Conservation (phyloP, 1,140 invertebrate species). For the Lineus longissimus region DNA sequence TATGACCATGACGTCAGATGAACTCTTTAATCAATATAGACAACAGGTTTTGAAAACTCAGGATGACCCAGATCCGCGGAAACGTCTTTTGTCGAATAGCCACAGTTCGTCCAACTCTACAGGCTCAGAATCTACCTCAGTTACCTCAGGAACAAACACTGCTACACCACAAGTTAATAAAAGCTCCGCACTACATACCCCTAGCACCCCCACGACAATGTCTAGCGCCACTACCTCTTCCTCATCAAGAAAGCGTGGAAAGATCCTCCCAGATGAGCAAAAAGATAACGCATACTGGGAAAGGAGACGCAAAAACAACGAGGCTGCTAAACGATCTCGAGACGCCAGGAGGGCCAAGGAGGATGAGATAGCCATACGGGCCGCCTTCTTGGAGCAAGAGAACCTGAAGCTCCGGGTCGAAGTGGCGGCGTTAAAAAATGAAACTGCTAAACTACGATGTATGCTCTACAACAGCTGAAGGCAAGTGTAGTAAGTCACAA, state of each 20-base stretch:
- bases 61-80: constrained; percentile 7
- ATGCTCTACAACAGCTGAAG: constrained; percentile 43
- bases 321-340: constrained; percentile 88
- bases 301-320: constrained; percentile 86
- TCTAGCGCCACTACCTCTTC: not conserved
- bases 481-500: not conserved
- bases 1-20: constrained; percentile 19
- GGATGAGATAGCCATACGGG: constrained; percentile 84
- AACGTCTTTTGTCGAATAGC: constrained; percentile 9
- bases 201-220: not conserved
- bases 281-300: constrained; percentile 85
- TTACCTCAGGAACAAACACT: not conserved
- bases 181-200: not conserved
- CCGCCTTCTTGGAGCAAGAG: constrained; percentile 80
- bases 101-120: constrained; percentile 8
- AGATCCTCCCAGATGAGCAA: constrained; percentile 43
- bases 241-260: constrained; percentile 25
- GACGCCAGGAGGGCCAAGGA: constrained; percentile 86
- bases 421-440: constrained; percentile 61
- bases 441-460: constrained; percentile 56
- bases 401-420: constrained; percentile 66
- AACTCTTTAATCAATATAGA: constrained; percentile 28
- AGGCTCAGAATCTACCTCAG: not conserved
- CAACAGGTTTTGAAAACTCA: constrained; percentile 20
- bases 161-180: constrained; percentile 1